phyloP scores from a whole-genome alignment of 2,888 invertebrate genomes.

The Baronia brevicornis region DNA sequence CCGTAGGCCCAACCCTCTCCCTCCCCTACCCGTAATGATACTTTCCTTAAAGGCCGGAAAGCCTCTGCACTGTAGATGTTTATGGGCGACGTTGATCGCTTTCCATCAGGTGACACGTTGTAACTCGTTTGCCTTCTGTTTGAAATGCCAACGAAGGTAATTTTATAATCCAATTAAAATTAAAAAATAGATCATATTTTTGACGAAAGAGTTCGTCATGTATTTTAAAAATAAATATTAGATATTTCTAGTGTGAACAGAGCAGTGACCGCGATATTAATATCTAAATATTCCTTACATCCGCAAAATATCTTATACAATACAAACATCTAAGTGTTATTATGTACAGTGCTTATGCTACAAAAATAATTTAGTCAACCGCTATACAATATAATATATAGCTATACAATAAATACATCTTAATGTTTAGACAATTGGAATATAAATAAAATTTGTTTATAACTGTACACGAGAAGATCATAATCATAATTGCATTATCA shows the following conservation, averaged over 20 bases:
- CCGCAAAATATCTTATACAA: slow-evolving; percentile 43
- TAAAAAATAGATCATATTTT: background rate
- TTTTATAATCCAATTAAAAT: too few relatives aligned
- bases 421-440: slow-evolving; percentile 38
- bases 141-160: too few relatives aligned
- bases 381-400: slow-evolving; percentile 69
- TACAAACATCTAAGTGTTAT: slow-evolving; percentile 62
- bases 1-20: too few relatives aligned
- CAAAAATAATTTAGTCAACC: slow-evolving; percentile 72
- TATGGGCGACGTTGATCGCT: too few relatives aligned
- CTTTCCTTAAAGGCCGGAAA: too few relatives aligned
- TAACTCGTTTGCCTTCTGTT: too few relatives aligned
- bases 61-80: too few relatives aligned
- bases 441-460: slow-evolving; percentile 64
- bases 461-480: too few relatives aligned
- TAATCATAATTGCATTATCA: slow-evolving; percentile 26
- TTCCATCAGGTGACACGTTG: too few relatives aligned
- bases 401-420: slow-evolving; percentile 47
- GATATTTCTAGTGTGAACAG: slow-evolving; percentile 27
- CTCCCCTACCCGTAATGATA: too few relatives aligned
- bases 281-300: slow-evolving; percentile 43
- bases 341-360: slow-evolving; percentile 72
- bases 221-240: slow-evolving; percentile 3
- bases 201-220: background rate
- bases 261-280: slow-evolving; percentile 34